Evolutionary conservation across 2,888 invertebrate species (phyloP), one percentile per base, ranked within the genome.

Genomic region (Leptarthrus brevirostris): DNA sequence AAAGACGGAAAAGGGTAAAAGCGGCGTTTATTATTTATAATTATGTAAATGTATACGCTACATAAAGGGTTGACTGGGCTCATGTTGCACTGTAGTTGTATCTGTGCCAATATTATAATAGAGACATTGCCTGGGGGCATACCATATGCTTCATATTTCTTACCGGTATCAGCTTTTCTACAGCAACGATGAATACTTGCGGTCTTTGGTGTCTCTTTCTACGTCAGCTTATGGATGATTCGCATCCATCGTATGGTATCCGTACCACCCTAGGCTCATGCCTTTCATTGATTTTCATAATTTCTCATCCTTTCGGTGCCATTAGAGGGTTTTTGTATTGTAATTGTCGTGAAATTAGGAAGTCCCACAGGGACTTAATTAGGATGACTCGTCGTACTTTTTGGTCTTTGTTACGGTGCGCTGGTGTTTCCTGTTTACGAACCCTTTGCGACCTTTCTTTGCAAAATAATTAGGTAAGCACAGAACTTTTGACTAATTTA

Each of bases 331-430:
- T 56, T 54, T 56, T 72, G 44, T 72, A 56, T 56, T 47, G 58
- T 72, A 72, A 72, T 72, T 72, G 58, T 72, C 72, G 49, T 58
- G 34, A 72, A 72, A 72, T 72, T 58, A 72, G 47, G 72, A 47
- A 58, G 49, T 72, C 58, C 72, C 72, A 26, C n/a, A 22, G 49
- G 72, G 34, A 30, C 58, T 72, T 72, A 58, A 72, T 72, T 72
- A 72, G 72, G 58, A 72, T 72, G 72, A 72, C 72, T 72, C 49
- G 72, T 26, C 47, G 58, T 30, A 71, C 54, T 54, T 54, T 71
- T 54, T 54, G 40, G 40, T 14, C 14, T 71, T 71, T 70, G 30
- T 66, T 66, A 34, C 10, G 18, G 16, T 10, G 30, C 16, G 20
- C 24, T 66, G 47, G n/a, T 30, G 30, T 47, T 47, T 47, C n/a